A percentile compares a stretch with the other conserved stretches of the same genome.
These are phyloP conservation scores for Pachydiplax longipennis DNA, from an alignment of 2,888 invertebrate species.

Conservation along the genomic window DNA sequence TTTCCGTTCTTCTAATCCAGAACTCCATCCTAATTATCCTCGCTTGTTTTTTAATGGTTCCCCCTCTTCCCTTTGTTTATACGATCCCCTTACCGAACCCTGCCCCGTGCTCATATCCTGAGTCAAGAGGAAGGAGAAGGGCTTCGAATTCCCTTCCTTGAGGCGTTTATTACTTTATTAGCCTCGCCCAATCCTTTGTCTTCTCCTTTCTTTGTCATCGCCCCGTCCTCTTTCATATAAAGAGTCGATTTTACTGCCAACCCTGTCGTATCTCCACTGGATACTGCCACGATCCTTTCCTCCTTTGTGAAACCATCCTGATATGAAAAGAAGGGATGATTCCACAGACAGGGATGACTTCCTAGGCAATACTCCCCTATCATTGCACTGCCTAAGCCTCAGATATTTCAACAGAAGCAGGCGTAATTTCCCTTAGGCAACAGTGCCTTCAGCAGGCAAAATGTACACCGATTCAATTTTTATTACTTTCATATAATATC, in stretches of 20 bases:
- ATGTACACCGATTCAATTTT: too few species aligned
- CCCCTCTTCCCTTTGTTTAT: neutral
- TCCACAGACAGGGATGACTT: neutral
- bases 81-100: neutral
- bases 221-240: neutral
- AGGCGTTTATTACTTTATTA: neutral
- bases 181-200: neutral
- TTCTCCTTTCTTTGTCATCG: neutral
- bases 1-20: neutral
- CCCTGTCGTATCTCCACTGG: neutral
- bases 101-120: neutral
- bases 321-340: neutral
- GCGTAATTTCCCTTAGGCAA: too few species aligned
- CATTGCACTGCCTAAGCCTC: too few species aligned
- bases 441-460: too few species aligned
- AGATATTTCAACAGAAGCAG: too few species aligned
- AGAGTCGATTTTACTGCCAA: neutral
- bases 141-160: neutral
- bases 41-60: neutral
- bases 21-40: neutral
- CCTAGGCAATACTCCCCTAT: too few species aligned
- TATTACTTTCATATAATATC: too few species aligned
- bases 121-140: neutral
- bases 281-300: neutral
- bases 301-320: neutral